Percentiles rank a stretch among this genome's conserved stretches.
These are phyloP conservation scores for Patella depressa DNA, from an alignment of 2,888 invertebrate species.

Conservation along the genomic window DNA sequence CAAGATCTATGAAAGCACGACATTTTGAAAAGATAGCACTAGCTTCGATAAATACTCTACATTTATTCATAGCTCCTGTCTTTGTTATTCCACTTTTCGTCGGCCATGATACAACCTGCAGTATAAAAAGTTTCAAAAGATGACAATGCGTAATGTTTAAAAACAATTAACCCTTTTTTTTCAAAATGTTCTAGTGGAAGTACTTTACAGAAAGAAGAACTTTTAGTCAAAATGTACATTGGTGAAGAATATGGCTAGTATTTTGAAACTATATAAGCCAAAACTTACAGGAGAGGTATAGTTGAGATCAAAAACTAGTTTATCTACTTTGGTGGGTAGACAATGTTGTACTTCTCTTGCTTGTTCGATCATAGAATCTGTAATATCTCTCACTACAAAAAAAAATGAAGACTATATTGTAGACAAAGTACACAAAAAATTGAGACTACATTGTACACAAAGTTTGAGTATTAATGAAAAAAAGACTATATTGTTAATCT, in stretches of 20 bases:
- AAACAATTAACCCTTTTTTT: too few species aligned
- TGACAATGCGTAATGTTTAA: too few species aligned
- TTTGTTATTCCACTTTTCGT: constrained; percentile 43
- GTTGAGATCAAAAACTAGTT: constrained; percentile 38
- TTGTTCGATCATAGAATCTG: constrained; percentile 26
- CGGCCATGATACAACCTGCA: constrained; percentile 50
- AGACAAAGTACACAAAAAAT: background rate
- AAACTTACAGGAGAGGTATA: constrained; percentile 41
- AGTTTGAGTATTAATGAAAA: too few species aligned
- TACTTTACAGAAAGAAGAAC: too few species aligned
- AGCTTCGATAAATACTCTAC: constrained; percentile 30
- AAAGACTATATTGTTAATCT: too few species aligned
- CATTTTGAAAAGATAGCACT: constrained; percentile 36
- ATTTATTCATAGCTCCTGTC: constrained; percentile 36
- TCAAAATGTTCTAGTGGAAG: too few species aligned
- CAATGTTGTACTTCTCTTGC: constrained; percentile 33
- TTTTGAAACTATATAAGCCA: too few species aligned
- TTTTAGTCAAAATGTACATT: too few species aligned
- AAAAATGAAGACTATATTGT: background rate
- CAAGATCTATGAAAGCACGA: constrained; percentile 30
- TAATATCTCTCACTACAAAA: constrained; percentile 41
- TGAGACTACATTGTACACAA: too few species aligned
- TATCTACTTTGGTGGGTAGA: constrained; percentile 29
- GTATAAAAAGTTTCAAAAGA: background rate
- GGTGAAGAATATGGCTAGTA: too few species aligned